A percentile compares a stretch with the other conserved stretches of the same genome.
Evolutionary conservation across 2,888 invertebrate genomes (phyloP).

Genomic region (Zhengitettix transpicula): DNA sequence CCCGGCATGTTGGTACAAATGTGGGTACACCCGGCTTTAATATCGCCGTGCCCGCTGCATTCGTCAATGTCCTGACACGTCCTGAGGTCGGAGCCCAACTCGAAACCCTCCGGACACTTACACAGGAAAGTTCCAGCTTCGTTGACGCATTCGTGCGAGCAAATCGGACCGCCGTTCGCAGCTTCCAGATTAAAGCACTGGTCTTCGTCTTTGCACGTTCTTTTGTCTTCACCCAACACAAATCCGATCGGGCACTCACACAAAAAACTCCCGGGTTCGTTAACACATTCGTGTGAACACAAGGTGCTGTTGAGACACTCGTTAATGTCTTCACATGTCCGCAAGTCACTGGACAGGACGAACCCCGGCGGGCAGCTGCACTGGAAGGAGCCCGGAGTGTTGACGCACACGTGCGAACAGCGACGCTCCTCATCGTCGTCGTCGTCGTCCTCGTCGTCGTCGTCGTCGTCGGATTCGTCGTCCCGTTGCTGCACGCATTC

Average conservation of each 20-base stretch:
- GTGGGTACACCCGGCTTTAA: slow-evolving; percentile 20
- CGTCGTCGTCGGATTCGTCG: slow-evolving; percentile 13
- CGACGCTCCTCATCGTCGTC: slow-evolving; percentile 14
- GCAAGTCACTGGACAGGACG: slow-evolving; percentile 4
- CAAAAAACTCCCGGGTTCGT: slow-evolving; percentile 27
- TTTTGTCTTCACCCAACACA: slow-evolving; percentile 18
- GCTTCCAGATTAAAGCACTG: slow-evolving; percentile 25
- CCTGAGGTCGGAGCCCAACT: slow-evolving; percentile 5
- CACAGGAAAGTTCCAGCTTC: slow-evolving; percentile 17
- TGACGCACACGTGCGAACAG: slow-evolving; percentile 5
- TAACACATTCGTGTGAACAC: slow-evolving; percentile 22
- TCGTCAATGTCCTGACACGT: slow-evolving; percentile 20
- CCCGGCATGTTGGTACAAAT: slow-evolving; percentile 24
- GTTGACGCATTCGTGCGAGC: slow-evolving; percentile 20
- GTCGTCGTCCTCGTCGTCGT: slow-evolving; percentile 10
- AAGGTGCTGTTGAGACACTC: slow-evolving; percentile 16
- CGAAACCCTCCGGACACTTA: slow-evolving; percentile 8
- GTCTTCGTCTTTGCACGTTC: slow-evolving; percentile 24
- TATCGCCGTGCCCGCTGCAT: slow-evolving; percentile 20
- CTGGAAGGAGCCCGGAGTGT: slow-evolving; percentile 10
- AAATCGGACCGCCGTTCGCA: slow-evolving; percentile 15
- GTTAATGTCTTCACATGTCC: slow-evolving; percentile 18
- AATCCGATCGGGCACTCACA: slow-evolving; percentile 33
- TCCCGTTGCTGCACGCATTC: slow-evolving; percentile 32
- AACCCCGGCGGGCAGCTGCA: slow-evolving; percentile 9